A percentile compares a stretch with the other conserved stretches of the same genome.
Conservation (phyloP, 1,140 invertebrate species). For the Drosophila serrata region DNA sequence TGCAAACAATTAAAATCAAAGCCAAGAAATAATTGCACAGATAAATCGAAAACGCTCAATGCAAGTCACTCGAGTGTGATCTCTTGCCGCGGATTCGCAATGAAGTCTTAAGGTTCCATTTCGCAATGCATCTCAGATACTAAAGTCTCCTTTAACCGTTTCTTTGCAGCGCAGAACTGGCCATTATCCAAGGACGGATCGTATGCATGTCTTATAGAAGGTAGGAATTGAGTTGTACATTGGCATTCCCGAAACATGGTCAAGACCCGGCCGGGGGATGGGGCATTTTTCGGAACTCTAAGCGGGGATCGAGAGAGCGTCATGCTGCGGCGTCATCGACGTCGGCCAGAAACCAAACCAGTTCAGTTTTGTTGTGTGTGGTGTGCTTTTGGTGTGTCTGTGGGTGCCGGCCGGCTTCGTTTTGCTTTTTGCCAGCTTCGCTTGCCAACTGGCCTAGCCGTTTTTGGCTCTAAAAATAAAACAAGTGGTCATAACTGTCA, state of each 20-base stretch:
- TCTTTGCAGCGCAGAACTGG: conserved; percentile 29
- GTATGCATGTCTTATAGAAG: conserved; percentile 73
- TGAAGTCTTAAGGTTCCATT: conserved; percentile 1
- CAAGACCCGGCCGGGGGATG: conserved; percentile 16
- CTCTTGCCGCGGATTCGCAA: conserved; percentile 7
- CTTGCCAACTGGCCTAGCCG: conserved; percentile 44
- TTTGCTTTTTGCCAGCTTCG: conserved; percentile 15
- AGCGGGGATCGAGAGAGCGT: conserved; percentile 8
- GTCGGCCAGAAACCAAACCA: conserved; percentile 45
- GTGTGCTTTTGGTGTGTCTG: conserved; percentile 13
- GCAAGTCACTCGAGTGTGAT: conserved; percentile 49
- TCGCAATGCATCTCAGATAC: conserved; percentile 34
- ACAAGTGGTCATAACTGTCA: conserved; percentile 82
- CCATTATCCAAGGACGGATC: conserved; percentile 36
- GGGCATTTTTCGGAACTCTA: conserved; percentile 23
- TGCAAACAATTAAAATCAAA: conserved; percentile 77
- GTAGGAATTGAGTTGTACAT: conserved; percentile 60
- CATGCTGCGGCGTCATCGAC: conserved; percentile 27
- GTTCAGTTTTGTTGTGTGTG: conserved; percentile 19
- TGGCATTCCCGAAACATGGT: conserved; percentile 18
- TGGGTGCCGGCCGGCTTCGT: conserved; percentile 65
- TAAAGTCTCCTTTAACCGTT: conserved; percentile 26
- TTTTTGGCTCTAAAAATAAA: conserved; percentile 64
- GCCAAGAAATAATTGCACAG: conserved; percentile 59
- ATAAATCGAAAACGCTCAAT: conserved; percentile 50